These are phyloP conservation scores for Craterocephalus amniculus DNA, from an alignment of 2,797 vertebrate species.

Conservation along the genomic window DNA sequence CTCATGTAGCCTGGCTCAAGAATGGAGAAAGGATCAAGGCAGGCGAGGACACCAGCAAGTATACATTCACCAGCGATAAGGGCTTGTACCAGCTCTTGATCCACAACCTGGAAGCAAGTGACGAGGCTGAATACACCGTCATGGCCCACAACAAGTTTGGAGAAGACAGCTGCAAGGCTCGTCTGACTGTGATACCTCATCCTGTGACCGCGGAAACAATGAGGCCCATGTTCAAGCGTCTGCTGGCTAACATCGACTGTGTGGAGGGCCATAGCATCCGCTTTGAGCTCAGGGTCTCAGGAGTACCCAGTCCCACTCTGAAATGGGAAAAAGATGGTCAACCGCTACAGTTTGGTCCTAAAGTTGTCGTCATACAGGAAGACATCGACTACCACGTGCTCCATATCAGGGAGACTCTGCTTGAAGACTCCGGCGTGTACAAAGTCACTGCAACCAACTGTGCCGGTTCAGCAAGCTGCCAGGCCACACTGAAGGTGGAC, in stretches of 20 bases:
- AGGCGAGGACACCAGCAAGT: constrained; percentile 91
- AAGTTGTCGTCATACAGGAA: constrained; percentile 92
- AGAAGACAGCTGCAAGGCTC: constrained; percentile 96
- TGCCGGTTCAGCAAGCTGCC: constrained; percentile 93
- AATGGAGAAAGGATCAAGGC: constrained; percentile 95
- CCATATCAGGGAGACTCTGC: constrained; percentile 93
- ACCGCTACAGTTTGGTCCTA: constrained; percentile 88
- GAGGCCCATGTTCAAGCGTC: constrained; percentile 98
- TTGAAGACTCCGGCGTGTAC: constrained; percentile 96
- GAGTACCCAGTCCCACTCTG: constrained; percentile 86
- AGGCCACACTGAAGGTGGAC: constrained; percentile 93
- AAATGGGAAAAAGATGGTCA: constrained; percentile 97
- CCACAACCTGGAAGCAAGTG: constrained; percentile 88
- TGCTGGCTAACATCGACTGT: constrained; percentile 94
- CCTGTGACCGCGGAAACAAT: constrained; percentile 90
- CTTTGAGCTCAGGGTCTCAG: constrained; percentile 96
- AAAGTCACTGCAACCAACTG: constrained; percentile 95
- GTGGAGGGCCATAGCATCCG: constrained; percentile 91
- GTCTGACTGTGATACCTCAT: constrained; percentile 91
- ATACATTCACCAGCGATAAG: constrained; percentile 95
- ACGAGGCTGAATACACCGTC: constrained; percentile 95
- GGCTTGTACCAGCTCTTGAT: constrained; percentile 97
- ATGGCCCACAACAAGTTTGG: constrained; percentile 95
- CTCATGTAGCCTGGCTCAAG: constrained; percentile 95
- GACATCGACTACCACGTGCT: constrained; percentile 92